These are phyloP conservation scores for Monodelphis domestica DNA, from an alignment of 2,797 vertebrate genomes.

Conservation along the genomic window DNA sequence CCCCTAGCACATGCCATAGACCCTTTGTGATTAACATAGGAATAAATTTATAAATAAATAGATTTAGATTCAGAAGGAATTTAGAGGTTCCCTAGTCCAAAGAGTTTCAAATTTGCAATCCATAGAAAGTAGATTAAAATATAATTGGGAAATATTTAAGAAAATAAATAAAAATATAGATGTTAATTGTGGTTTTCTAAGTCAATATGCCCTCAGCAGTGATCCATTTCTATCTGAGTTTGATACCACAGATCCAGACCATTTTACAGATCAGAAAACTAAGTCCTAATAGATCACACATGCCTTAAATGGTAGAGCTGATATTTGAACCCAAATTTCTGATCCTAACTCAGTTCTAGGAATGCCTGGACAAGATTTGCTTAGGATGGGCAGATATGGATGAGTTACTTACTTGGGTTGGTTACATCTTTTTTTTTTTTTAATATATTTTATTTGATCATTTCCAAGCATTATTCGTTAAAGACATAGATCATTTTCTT, in stretches of 20 bases:
- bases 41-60: too few species aligned
- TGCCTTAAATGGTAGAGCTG: background rate
- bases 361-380: background rate
- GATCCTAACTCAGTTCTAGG: background rate
- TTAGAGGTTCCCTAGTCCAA: background rate
- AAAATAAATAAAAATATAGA: background rate
- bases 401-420: too few species aligned
- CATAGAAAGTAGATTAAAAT: background rate
- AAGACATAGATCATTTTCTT: too few species aligned
- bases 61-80: background rate
- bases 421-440: too few species aligned
- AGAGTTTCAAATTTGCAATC: background rate
- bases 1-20: background rate
- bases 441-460: too few species aligned
- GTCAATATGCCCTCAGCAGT: background rate
- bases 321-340: background rate
- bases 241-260: background rate
- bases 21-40: background rate
- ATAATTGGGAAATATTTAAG: background rate
- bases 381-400: background rate
- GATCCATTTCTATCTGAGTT: background rate
- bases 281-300: background rate
- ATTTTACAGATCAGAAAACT: background rate
- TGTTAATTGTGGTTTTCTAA: background rate
- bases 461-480: too few species aligned